Evolutionary conservation across 2,888 invertebrate species (phyloP), one percentile per base, ranked within the genome.

Genomic region (Antheraea assamensis): DNA sequence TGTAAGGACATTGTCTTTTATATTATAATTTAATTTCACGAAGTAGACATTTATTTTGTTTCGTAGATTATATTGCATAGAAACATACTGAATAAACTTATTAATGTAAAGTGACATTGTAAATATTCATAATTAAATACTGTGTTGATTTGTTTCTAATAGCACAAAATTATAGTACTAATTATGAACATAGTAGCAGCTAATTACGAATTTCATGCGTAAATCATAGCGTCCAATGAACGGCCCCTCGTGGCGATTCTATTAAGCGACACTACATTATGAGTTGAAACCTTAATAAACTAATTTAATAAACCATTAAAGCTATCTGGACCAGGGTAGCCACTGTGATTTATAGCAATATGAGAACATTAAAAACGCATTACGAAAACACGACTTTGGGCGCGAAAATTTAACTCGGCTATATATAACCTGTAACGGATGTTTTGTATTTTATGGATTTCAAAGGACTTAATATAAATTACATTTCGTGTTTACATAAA

Each of bases 351-450:
- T 93, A 94, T 94, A 90, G 92, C 89, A 93, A 94, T 92, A 93
- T 92, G 92, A 92, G 93, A 94, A 93, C 94, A 94, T 94, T 94
- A 94, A 94, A 94, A 94, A 93, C 94, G 92, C 94, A 94, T 94
- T 94, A 94, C 90, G 90, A 92, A 93, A 94, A 94, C 94, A 94
- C 92, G 94, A 93, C 90, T 94, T 90, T 90, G 87, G 92, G 88
- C 89, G 91, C 88, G 89, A 90, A 92, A 90, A 90, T 93, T 93
- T 89, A 91, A 91, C 92, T 88, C 87, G 85, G 84, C 85, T 88
- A 86, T 89, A 90, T 90, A 89, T 88, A 88, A 87, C 87, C 85
- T 80, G 83, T 81, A 85, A 80, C 87, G 88, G 89, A 88, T 88
- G 87, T 88, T 89, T 87, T 88, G 87, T 87, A 82, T 86, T 87